Evolutionary conservation across 2,888 invertebrate species (phyloP), one percentile per base, ranked within the genome.

Genomic region (Smittia aterrima): DNA sequence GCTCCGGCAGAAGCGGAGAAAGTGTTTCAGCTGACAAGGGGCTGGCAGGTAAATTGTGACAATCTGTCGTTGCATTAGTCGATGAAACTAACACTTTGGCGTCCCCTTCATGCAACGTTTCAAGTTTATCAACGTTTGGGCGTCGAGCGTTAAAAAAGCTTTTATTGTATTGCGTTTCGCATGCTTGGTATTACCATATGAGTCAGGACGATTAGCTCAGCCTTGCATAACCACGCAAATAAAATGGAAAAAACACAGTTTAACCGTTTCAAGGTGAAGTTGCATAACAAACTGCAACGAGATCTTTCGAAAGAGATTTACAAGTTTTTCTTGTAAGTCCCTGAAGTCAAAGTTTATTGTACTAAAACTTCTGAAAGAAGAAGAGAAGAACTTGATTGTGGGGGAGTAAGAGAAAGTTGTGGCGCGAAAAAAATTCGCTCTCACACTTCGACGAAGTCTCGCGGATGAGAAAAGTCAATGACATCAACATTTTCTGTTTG

Each of bases 401-500:
- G 47, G 47, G 47, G 47, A 47, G 47, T 47, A 2, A n/a, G 47
- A 13, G 47, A 47, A 16, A 47, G 47, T 47, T 47, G 11, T 32
- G 32, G 32, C 32, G 32, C 32, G 9, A 47, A 18, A 47, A 18
- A 47, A 38, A 38, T 6, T 47, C 18, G n/a, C 18, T 47, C 58
- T 58, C 58, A 58, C 18, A 9, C 18, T 22, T 18, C 58, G 1
- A 4, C 20, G 22, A 58, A 32, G 32, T 32, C 9, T 20, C 18
- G 18, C 58, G 22, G 18, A 9, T 58, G 38, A 20, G 13, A 67
- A 41, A 47, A 67, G 67, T 67, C 40, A 67, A 67, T 67, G 67
- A 67, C 67, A 67, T 67, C 67, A 67, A 24, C 41, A 67, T 38
- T 66, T 24, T 27, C 13, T 27, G 64, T 13, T 16, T 66, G 27